Evolutionary conservation across 2,888 invertebrate species (phyloP).

Genomic region (Drosophila pseudotalamancana): DNA sequence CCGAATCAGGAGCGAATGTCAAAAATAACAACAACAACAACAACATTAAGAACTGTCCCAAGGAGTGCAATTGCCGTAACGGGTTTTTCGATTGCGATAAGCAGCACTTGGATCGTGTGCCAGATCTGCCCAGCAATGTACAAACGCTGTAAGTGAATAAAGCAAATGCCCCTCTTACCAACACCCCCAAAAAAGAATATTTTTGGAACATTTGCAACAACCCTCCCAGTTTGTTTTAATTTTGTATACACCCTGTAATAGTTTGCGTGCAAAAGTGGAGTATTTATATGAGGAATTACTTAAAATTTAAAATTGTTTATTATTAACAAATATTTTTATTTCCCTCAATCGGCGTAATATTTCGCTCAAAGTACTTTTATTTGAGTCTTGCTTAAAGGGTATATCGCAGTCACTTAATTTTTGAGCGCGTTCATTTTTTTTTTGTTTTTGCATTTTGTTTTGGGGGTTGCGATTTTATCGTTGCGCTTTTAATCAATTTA

Average conservation of each 20-base stretch:
- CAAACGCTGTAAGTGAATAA: conserved; percentile 87
- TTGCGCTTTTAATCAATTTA: conserved; percentile 72
- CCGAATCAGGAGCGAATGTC: conserved; percentile 43
- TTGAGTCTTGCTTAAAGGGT: conserved; percentile 3
- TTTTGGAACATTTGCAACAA: conserved; percentile 25
- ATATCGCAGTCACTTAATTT: not conserved
- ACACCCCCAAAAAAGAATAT: conserved; percentile 5
- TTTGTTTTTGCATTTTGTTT: conserved; percentile 15
- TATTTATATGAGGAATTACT: not conserved
- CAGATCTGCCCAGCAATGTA: conserved; percentile 91
- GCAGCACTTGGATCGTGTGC: conserved; percentile 89
- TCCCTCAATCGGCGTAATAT: too few relatives aligned
- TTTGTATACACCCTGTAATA: conserved; percentile 23
- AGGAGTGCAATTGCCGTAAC: conserved; percentile 89
- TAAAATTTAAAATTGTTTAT: too few relatives aligned
- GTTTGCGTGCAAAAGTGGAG: not conserved
- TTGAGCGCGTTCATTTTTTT: not conserved
- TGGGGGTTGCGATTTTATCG: conserved; percentile 78
- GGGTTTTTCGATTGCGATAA: conserved; percentile 91
- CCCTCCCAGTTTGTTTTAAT: conserved; percentile 20
- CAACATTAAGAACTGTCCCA: conserved; percentile 85
- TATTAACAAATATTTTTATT: too few relatives aligned
- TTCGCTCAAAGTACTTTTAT: too few relatives aligned
- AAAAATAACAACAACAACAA: conserved; percentile 28
- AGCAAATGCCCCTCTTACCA: conserved; percentile 3